Conservation (phyloP, 2,113 vertebrate genomes). For the Agapornis roseicollis region DNA sequence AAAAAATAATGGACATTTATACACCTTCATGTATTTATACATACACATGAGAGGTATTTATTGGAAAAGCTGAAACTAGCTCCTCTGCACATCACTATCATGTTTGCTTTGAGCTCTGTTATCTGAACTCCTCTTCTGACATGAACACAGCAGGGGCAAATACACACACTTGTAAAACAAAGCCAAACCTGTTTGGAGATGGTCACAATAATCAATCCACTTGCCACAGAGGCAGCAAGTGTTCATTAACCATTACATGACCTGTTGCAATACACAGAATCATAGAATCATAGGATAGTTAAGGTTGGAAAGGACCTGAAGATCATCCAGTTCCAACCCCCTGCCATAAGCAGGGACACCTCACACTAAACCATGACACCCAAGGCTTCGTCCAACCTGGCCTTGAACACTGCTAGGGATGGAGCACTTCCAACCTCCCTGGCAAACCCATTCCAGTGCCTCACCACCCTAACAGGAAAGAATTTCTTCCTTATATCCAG, state of each 20-base stretch:
- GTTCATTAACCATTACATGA: constrained; percentile 76
- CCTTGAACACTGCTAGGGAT: too few relatives aligned
- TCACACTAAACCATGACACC: too few relatives aligned
- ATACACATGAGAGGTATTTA: background rate
- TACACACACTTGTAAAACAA: constrained; percentile 53
- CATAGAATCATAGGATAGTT: too few relatives aligned
- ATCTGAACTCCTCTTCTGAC: constrained; percentile 19
- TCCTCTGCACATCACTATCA: background rate
- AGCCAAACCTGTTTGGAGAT: constrained; percentile 45
- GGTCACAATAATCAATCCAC: constrained; percentile 70
- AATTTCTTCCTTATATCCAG: too few relatives aligned
- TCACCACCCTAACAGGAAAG: too few relatives aligned
- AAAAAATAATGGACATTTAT: background rate
- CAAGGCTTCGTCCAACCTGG: too few relatives aligned
- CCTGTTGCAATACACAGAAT: constrained; percentile 61
- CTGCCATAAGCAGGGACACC: too few relatives aligned
- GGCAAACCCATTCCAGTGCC: too few relatives aligned
- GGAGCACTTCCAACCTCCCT: too few relatives aligned
- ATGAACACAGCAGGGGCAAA: constrained; percentile 32
- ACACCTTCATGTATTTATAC: background rate
- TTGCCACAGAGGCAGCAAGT: constrained; percentile 65
- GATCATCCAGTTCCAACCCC: too few relatives aligned
- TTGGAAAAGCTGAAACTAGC: background rate
- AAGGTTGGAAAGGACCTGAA: too few relatives aligned
- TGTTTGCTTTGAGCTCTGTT: background rate